Evolutionary conservation across 2,888 invertebrate species (phyloP).

Genomic region (Agapostemon virescens): DNA sequence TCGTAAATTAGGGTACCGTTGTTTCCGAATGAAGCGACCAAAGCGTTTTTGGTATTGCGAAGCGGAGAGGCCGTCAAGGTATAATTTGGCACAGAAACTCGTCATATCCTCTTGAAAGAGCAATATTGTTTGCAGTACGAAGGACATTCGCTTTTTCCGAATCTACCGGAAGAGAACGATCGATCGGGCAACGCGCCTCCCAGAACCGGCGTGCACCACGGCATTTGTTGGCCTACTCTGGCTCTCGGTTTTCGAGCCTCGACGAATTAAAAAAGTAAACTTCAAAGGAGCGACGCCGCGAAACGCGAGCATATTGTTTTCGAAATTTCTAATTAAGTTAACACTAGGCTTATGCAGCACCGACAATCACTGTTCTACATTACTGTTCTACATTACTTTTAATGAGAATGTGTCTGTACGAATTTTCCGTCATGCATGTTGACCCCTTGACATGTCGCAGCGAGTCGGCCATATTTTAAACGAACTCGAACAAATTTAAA

Average conservation of each 20-base stretch:
- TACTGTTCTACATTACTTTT: not conserved
- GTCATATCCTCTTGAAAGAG: conserved; percentile 2
- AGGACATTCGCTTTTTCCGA: conserved; percentile 6
- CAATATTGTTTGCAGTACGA: not conserved
- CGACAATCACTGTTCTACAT: not conserved
- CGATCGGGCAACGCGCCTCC: not conserved
- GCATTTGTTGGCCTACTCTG: not conserved
- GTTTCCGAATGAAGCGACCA: not conserved
- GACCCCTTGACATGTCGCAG: too few relatives aligned
- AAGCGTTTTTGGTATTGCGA: not conserved
- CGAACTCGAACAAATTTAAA: too few relatives aligned
- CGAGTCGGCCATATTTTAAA: too few relatives aligned
- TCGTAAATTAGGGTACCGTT: not conserved
- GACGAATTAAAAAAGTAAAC: not conserved
- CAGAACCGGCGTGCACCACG: not conserved
- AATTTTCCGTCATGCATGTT: too few relatives aligned
- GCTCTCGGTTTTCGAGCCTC: not conserved
- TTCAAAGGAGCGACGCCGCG: not conserved
- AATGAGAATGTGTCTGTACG: not conserved
- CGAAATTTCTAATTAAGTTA: not conserved
- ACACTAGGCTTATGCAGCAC: not conserved
- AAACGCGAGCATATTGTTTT: not conserved
- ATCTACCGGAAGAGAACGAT: not conserved
- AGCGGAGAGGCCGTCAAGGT: not conserved
- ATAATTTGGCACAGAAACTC: not conserved